These are phyloP conservation scores for Apodemus sylvaticus DNA, from an alignment of 2,113 vertebrate genomes.

Conservation along the genomic window DNA sequence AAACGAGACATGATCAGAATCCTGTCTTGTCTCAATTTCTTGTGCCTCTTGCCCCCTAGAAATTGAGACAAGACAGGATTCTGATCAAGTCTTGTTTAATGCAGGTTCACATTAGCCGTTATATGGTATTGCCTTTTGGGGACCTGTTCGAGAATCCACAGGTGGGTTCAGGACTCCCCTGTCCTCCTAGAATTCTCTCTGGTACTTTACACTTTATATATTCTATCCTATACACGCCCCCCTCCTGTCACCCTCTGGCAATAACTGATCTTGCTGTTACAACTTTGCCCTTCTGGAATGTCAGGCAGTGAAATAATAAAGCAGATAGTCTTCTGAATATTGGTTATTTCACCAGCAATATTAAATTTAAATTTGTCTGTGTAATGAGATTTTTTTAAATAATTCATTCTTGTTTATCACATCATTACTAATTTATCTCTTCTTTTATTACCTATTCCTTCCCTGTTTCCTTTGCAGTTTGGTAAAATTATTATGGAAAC, in stretches of 20 bases:
- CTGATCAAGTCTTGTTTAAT: too few relatives aligned
- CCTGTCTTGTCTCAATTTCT: too few relatives aligned
- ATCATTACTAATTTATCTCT: not conserved
- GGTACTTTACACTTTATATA: not conserved
- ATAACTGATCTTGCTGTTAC: not conserved
- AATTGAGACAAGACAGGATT: too few relatives aligned
- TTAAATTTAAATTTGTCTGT: not conserved
- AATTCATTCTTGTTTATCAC: not conserved
- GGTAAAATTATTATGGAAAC: not conserved
- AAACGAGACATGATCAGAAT: too few relatives aligned
- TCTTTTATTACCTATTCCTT: slow-evolving; percentile 9
- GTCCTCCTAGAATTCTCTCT: not conserved
- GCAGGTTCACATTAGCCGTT: too few relatives aligned
- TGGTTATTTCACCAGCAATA: not conserved
- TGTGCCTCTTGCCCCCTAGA: too few relatives aligned
- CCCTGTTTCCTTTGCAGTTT: slow-evolving; percentile 5
- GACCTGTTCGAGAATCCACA: too few relatives aligned
- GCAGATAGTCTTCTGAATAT: not conserved
- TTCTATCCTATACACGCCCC: not conserved
- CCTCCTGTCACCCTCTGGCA: not conserved
- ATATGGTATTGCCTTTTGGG: too few relatives aligned
- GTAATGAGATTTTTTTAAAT: not conserved
- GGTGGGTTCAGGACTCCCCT: not conserved
- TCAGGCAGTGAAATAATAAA: not conserved
- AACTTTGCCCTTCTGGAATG: not conserved